Evolutionary conservation across 2,888 invertebrate genomes (phyloP).

Genomic region (Trachelus tabidus): DNA sequence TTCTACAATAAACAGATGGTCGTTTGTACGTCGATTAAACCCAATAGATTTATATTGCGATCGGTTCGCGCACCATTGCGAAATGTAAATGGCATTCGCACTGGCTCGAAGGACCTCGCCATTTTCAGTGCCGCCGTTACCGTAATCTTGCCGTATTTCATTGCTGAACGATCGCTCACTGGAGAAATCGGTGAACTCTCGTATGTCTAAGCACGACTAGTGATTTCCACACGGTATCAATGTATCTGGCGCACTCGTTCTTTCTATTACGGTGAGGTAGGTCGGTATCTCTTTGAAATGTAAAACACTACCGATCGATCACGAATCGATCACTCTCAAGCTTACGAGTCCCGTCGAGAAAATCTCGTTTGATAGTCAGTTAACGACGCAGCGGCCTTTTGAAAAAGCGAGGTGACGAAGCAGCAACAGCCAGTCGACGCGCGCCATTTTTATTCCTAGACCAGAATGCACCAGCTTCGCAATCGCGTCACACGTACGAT

Average conservation of each 20-base stretch:
- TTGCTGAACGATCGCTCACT: not conserved
- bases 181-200: not conserved
- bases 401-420: not conserved
- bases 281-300: not conserved
- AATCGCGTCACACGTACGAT: not conserved
- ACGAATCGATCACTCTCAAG: not conserved
- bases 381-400: not conserved
- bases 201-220: not conserved
- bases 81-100: constrained; percentile 10
- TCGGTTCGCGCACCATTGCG: not conserved
- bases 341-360: not conserved
- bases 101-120: constrained; percentile 41
- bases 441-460: not conserved
- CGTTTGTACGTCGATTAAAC: constrained; percentile 37
- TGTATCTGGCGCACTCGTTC: not conserved
- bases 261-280: not conserved
- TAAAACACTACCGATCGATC: not conserved
- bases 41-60: constrained; percentile 30
- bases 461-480: not conserved
- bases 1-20: constrained; percentile 23
- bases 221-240: not conserved
- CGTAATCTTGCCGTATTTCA: not conserved
- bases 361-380: not conserved
- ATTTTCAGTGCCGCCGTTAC: constrained; percentile 28
- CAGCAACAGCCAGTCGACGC: not conserved